A percentile compares a stretch with the other conserved stretches of the same genome.
Conservation (phyloP, 2,797 vertebrate species). For the Oreochromis grahami region DNA sequence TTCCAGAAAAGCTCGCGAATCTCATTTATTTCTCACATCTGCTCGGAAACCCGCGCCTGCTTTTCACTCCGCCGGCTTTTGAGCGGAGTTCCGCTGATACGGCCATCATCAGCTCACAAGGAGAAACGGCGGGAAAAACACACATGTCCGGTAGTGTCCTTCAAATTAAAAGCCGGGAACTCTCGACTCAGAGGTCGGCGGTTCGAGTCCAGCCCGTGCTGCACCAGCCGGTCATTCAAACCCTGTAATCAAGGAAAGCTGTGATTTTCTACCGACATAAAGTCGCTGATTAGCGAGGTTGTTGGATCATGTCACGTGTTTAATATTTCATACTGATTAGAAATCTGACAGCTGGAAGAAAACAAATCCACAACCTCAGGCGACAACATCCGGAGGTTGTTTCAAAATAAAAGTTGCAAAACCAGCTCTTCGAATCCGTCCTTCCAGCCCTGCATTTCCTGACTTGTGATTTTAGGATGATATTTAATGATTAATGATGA, state of each 20-base stretch:
- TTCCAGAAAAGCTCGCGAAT: background rate
- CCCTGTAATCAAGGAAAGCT: too few species aligned
- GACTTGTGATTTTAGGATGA: background rate
- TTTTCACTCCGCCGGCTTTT: background rate
- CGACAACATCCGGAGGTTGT: background rate
- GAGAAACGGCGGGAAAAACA: background rate
- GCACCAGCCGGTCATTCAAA: background rate
- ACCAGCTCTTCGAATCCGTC: background rate
- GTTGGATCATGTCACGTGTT: background rate
- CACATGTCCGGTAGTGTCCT: background rate
- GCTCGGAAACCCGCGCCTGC: background rate
- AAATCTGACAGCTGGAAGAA: background rate
- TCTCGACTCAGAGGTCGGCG: rapidly evolving
- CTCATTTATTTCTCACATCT: background rate
- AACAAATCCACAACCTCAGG: background rate
- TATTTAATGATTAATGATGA: background rate
- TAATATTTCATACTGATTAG: background rate
- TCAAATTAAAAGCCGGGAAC: background rate
- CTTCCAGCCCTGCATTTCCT: background rate
- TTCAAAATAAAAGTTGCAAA: background rate
- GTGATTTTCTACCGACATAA: background rate
- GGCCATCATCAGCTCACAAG: background rate
- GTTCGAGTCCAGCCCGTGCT: background rate
- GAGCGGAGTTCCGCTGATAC: background rate
- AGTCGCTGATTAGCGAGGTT: background rate